Base-by-base conservation (phyloP, 2,797 vertebrate species). In the Cirrhinus molitorella region DNA sequence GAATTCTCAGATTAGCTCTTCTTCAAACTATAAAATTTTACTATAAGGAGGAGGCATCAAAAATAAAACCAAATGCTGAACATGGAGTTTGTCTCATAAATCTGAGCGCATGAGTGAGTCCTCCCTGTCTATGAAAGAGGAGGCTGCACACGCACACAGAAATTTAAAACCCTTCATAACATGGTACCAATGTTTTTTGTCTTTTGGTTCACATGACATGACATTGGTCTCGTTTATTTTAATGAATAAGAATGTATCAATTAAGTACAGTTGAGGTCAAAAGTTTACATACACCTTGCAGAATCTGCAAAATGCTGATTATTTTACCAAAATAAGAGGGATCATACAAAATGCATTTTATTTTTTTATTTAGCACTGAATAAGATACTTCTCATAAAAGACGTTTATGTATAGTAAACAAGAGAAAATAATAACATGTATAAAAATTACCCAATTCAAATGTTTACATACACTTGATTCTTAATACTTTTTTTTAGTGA, bases 61-160 rank as follows among this genome's bases (percentile, higher is more conserved):
- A 81, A 34, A 80, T 80, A 43, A 80, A 80, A 47, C 4, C 51
- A 40, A 21, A 57, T 72, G 53, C 40, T 81, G 66, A 49, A 61
- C 43, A 17, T 61, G 43, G 28, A 81, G 28, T 72, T 61, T 70
- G 37, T 80, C 37, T 17, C 49, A 59, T 71, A 71, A 71, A 71
- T 65, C 70, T 37, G 21, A 23, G 31, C 2, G 11, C 45, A 47
- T 47, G 47, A 72, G 75, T 34, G 34, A 1, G 3, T 59, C 57
- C 70, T 65, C 55, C 51, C 53, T 51, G 57, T 40, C 28, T 19
- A 19, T 65, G 14, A 65, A 4, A 47, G 37, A 68, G 51, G 10
- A n/a, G 19, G 40, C 55, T 45, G 34, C 6, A 10, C 37, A 17
- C 8, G 19, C 14, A 55, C 21, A 9, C 49, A 51, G 19, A 34